Evolutionary conservation across 2,888 invertebrate genomes (phyloP).

Genomic region (Drosophila conformis): DNA sequence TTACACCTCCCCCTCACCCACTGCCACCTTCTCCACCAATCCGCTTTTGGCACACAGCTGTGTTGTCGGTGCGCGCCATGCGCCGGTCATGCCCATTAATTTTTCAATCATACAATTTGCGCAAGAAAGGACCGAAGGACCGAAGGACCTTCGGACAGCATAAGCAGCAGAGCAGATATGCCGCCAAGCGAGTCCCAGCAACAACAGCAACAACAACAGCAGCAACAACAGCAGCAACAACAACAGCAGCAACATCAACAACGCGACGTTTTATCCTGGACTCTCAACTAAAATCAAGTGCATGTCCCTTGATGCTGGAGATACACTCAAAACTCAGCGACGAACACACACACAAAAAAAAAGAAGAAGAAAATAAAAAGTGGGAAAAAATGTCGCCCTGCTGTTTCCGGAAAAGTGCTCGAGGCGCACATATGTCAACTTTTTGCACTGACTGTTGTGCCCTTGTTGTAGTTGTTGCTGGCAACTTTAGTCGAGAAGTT

Average conservation of each 20-base stretch:
- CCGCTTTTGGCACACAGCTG: background rate
- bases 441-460: slow-evolving; percentile 66
- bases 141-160: slow-evolving; percentile 22
- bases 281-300: slow-evolving; percentile 72
- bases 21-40: background rate
- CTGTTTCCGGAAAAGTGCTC: slow-evolving; percentile 83
- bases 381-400: slow-evolving; percentile 80
- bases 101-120: slow-evolving; percentile 82
- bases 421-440: slow-evolving; percentile 85
- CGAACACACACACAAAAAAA: slow-evolving; percentile 15
- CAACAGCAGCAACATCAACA: slow-evolving; percentile 13
- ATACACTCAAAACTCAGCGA: slow-evolving; percentile 67
- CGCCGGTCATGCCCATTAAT: slow-evolving; percentile 73
- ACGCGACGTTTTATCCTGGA: slow-evolving; percentile 43
- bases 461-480: slow-evolving; percentile 25
- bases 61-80: slow-evolving; percentile 8
- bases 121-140: slow-evolving; percentile 42
- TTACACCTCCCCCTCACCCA: background rate
- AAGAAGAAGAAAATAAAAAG: slow-evolving; percentile 36
- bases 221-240: slow-evolving; percentile 26
- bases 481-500: slow-evolving; percentile 67
- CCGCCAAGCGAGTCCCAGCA: slow-evolving; percentile 27
- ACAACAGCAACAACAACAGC: slow-evolving; percentile 29
- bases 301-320: slow-evolving; percentile 72
- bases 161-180: slow-evolving; percentile 19